These are phyloP conservation scores for Corydoras sp. DNA, from an alignment of 2,113 vertebrate species.

Conservation along the genomic window DNA sequence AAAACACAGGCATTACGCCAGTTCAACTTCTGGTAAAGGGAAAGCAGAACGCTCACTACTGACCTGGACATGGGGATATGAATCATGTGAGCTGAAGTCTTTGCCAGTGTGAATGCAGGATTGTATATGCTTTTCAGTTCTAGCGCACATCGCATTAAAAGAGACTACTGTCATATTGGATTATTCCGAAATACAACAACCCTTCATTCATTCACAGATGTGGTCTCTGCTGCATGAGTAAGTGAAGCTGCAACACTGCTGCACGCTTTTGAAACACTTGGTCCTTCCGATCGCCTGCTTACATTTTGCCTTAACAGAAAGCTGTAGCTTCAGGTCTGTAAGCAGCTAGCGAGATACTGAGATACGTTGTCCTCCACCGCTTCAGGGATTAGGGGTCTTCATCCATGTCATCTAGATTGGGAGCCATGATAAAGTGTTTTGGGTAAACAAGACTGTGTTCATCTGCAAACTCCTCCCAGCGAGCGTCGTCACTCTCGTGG, in stretches of 20 bases:
- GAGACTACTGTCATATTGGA: constrained; percentile 2
- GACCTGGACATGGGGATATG: too few relatives aligned
- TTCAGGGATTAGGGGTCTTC: constrained; percentile 59
- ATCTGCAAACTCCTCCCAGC: constrained; percentile 88
- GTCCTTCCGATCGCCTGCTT: neutral
- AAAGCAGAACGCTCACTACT: too few relatives aligned
- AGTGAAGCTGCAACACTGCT: neutral
- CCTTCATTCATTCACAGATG: neutral
- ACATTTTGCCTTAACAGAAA: constrained; percentile 2
- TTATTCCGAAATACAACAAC: neutral
- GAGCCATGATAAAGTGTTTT: constrained; percentile 96
- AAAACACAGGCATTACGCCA: too few relatives aligned
- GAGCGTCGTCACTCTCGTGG: constrained; percentile 91
- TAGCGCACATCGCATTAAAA: constrained; percentile 18
- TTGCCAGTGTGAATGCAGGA: too few relatives aligned
- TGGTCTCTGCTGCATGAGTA: neutral
- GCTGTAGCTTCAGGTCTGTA: constrained; percentile 22
- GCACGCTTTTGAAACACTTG: neutral
- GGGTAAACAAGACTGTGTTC: constrained; percentile 83
- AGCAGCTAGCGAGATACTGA: constrained; percentile 10
- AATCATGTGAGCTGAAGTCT: too few relatives aligned
- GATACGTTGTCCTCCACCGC: constrained; percentile 18
- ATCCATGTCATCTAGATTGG: constrained; percentile 95
- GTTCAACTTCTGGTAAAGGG: too few relatives aligned
- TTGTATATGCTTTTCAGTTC: neutral